A percentile compares a stretch with the other conserved stretches of the same genome.
Evolutionary conservation across 2,113 vertebrate species (phyloP).

Genomic region (Heloderma charlesbogerti): DNA sequence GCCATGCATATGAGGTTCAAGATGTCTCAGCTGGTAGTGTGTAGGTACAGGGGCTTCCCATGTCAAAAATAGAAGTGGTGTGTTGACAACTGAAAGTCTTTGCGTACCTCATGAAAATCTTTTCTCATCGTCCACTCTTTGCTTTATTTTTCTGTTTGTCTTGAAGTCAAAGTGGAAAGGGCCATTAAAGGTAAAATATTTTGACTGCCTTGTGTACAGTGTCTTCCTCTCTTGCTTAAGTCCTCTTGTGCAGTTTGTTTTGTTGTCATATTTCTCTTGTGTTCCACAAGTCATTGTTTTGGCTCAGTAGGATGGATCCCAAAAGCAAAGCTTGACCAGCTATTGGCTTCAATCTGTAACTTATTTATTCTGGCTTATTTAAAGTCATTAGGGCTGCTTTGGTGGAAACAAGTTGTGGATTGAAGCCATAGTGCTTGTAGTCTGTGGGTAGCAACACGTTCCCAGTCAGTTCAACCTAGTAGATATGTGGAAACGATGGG

Average conservation of each 20-base stretch:
- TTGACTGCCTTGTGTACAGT: constrained; percentile 65
- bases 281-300: constrained; percentile 34
- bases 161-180: constrained; percentile 88
- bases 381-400: background rate
- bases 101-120: constrained; percentile 19
- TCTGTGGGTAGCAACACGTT: background rate
- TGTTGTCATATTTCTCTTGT: constrained; percentile 25
- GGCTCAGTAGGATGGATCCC: constrained; percentile 23
- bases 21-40: background rate
- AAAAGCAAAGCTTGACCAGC: background rate
- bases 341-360: background rate
- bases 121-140: constrained; percentile 56
- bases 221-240: constrained; percentile 56
- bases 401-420: background rate
- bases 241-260: constrained; percentile 43
- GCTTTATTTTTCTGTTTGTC: constrained; percentile 71
- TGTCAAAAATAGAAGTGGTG: constrained; percentile 13
- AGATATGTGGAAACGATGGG: background rate
- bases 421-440: background rate
- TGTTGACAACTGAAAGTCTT: constrained; percentile 6
- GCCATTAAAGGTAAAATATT: constrained; percentile 84
- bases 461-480: background rate
- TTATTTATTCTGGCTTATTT: background rate
- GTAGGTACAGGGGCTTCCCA: background rate
- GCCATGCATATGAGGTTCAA: background rate